Percentiles rank a stretch among this genome's conserved stretches.
Evolutionary conservation across 2,888 invertebrate genomes (phyloP).

Genomic region (Hyles lineata): DNA sequence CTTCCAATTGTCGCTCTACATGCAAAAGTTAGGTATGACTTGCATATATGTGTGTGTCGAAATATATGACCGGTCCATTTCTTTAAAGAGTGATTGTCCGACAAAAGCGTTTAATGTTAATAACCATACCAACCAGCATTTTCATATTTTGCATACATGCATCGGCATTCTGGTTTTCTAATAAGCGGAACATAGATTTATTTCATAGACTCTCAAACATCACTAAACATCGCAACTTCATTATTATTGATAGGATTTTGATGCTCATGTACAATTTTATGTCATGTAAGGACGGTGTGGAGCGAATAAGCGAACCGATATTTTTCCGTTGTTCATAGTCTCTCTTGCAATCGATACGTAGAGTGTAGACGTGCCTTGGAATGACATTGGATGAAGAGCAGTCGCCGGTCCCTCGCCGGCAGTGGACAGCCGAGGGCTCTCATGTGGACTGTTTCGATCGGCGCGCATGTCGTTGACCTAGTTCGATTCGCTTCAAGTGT

Average conservation of each 20-base stretch:
- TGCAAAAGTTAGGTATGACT: neutral
- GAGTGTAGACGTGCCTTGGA: neutral
- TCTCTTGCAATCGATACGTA: neutral
- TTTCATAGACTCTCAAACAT: neutral
- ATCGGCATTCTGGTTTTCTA: neutral
- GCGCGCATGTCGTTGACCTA: neutral
- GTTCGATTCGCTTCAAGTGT: neutral
- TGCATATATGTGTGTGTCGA: neutral
- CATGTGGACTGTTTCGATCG: neutral
- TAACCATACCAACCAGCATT: neutral
- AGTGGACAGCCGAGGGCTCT: neutral
- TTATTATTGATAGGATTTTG: neutral
- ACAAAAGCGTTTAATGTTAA: neutral
- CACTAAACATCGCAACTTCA: neutral
- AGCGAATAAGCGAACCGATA: no score
- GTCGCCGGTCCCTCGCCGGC: neutral
- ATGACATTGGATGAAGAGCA: neutral
- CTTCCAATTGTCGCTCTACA: neutral
- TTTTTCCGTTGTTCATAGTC: neutral
- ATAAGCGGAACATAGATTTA: conserved; percentile 15
- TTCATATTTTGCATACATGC: conserved; percentile 9
- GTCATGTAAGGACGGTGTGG: no score
- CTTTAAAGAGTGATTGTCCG: neutral
- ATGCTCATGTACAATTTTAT: neutral
- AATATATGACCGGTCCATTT: neutral